Base-by-base conservation (phyloP, 1,140 invertebrate genomes). In the Cherax quadricarinatus region DNA sequence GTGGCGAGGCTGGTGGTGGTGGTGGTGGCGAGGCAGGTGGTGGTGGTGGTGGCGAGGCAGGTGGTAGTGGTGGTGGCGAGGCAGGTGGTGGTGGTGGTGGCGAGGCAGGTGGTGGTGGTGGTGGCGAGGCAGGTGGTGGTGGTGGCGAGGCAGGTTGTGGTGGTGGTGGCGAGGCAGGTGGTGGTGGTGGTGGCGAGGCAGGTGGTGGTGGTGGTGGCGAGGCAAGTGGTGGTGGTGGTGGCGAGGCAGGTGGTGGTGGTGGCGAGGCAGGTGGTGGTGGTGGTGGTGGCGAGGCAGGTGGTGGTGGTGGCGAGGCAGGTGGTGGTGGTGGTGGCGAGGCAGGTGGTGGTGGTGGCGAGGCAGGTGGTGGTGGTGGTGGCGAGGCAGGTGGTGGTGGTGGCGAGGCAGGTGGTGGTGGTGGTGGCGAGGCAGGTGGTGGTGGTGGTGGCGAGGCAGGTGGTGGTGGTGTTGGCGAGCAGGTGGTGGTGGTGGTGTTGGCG, bases 161-260 rank as follows among this genome's bases (percentile, higher is more conserved):
- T 84, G 82, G 53, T 24, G 53, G 53, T 62, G n/a, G 53, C 24
- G 53, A 21, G 60, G 57, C 5, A 60, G 81, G 16, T 57, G 51
- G 81, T 57, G n/a, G 18, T 83, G 81, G 81, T 83, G 81, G 21
- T 83, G 53, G 51, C 60, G 80, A 18, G 57, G 81, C 18, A n/a
- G 81, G 21, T 83, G 53, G 21, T 83, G 51, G 51, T 84, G 49
- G 21, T 24, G 53, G 7, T 84, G 53, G 82, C 62, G 53, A 4
- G 60, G 48, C 21, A n/a, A 53, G 4, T 30, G 49, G n/a, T 84
- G 51, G 53, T 84, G 82, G n/a, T 84, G 57, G 10, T 60, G 51
- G 82, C 62, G 51, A 4, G n/a, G 24, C 4, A 24, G 70, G 4
- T 24, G 24, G 24, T 73, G 70, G 18, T 73, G 24, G 24, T 73